A percentile compares a stretch with the other conserved stretches of the same genome.
phyloP scores from a whole-genome alignment of 1,140 invertebrate genomes.

The Sipha flava region DNA sequence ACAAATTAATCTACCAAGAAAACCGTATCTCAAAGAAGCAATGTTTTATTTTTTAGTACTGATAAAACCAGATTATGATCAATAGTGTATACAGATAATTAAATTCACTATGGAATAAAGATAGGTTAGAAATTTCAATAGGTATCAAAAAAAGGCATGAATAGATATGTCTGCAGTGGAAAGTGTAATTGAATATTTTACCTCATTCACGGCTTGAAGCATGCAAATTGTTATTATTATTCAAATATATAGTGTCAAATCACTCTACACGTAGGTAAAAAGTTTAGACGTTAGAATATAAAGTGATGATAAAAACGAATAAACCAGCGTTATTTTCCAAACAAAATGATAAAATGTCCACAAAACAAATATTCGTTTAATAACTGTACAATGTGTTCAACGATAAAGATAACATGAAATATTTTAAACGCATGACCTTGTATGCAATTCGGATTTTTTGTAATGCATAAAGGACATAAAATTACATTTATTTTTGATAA shows the following conservation, averaged over 20 bases:
- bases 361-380: no score
- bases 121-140: background rate
- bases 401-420: no score
- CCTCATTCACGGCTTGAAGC: background rate
- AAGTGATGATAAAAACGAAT: background rate
- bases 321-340: no score
- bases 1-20: background rate
- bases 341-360: no score
- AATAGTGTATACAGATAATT: background rate
- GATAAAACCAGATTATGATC: background rate
- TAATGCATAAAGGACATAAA: no score
- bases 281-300: background rate
- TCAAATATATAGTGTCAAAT: background rate
- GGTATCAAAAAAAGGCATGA: background rate
- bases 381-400: no score
- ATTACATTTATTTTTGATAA: no score
- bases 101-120: background rate
- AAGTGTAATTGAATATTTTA: background rate
- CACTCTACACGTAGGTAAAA: background rate
- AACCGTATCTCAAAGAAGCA: background rate
- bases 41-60: background rate
- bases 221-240: background rate
- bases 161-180: background rate
- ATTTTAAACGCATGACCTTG: no score
- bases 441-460: no score